Conservation (phyloP, 2,113 vertebrate genomes). For the Sturnus vulgaris region DNA sequence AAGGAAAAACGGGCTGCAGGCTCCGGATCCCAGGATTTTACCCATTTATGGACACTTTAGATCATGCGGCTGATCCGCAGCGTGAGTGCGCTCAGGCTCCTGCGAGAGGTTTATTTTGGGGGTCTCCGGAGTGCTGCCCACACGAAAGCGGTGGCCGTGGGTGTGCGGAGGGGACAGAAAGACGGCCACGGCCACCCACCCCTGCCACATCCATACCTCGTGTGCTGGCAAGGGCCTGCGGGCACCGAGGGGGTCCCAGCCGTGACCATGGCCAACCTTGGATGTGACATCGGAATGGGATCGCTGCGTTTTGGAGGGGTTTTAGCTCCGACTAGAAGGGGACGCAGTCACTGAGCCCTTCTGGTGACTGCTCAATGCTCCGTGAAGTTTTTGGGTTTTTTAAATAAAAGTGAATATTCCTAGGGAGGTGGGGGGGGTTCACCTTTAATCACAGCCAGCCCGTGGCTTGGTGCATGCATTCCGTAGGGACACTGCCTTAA, state of each 20-base stretch:
- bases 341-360: not conserved
- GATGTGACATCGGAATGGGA: not conserved
- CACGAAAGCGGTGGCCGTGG: not conserved
- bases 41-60: not conserved
- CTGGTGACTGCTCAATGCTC: not conserved
- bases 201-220: not conserved
- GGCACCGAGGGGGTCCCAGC: not conserved
- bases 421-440: rapidly evolving
- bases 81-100: not conserved
- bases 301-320: not conserved
- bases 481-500: not conserved
- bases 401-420: not conserved
- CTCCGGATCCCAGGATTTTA: not conserved
- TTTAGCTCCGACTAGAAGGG: not conserved
- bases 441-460: rapidly evolving
- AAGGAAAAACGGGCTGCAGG: not conserved
- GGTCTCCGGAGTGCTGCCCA: not conserved
- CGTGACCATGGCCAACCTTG: not conserved
- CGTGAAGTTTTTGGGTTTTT: not conserved
- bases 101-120: not conserved
- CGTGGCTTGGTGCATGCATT: not conserved
- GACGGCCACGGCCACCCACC: not conserved
- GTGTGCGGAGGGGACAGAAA: not conserved
- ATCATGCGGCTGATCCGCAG: not conserved
- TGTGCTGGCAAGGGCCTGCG: not conserved